Base-by-base conservation (phyloP, 1,140 invertebrate species). In the Eumaeus atala region DNA sequence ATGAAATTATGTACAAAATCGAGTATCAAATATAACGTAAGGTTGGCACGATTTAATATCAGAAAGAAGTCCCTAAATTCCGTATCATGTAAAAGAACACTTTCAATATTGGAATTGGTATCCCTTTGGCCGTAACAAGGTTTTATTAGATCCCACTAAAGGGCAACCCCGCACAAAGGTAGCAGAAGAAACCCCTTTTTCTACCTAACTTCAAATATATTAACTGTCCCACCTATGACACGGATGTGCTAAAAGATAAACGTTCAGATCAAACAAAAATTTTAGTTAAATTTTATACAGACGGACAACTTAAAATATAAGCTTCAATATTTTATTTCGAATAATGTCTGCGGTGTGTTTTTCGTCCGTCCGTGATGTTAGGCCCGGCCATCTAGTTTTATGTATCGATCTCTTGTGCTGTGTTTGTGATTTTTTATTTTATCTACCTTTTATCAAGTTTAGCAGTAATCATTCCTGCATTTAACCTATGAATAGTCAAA, bases 131-230 rank as follows among this genome's bases (percentile, higher is more conserved):
- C 77, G 79, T 85, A 85, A 85, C 82, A 85, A 82, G 82, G 82
- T 85, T 85, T 85, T 85, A 85, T 85, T 85, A 85, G 80, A 84
- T 84, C 78, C 77, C 82, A 85, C 82, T 85, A 84, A 85, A 84
- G 82, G 80, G 77, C 77, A 80, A 74, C 73, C 67, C 81, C 81
- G 67, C 78, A 85, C 82, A 84, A 85, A 85, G 82, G 78, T 82
- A 82, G 72, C 66, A 67, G 71, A 74, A 74, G 77, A 77, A 85
- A 84, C 80, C 82, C 82, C 40, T 44, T 79, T 81, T 83, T 84
- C 74, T 84, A 85, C 77, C 77, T 84, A 77, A 75, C 77, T 82
- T 78, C 77, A 82, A 84, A 85, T 85, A 83, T 85, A 85, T 85
- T 85, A 85, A 85, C 82, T 83, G 78, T 76, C 78, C 72, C 66